These are phyloP conservation scores for Enoplosus armatus DNA, from an alignment of 2,797 vertebrate species.

Conservation along the genomic window DNA sequence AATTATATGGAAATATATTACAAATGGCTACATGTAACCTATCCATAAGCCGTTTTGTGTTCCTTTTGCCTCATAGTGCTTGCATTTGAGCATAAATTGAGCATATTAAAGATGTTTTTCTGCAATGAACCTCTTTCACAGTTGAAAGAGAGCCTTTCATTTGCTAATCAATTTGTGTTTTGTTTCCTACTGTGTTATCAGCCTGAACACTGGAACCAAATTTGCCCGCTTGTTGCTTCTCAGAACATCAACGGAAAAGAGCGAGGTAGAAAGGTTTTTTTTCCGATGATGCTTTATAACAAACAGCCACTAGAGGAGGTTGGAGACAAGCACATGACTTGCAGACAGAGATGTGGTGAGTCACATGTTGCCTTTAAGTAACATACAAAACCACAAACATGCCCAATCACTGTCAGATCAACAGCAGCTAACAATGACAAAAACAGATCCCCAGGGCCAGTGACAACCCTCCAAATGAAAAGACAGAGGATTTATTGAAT, in stretches of 20 bases:
- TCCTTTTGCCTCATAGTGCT: neutral
- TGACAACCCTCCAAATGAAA: slow-evolving; percentile 25
- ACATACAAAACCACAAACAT: slow-evolving; percentile 47
- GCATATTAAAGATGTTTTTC: neutral
- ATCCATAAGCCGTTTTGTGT: neutral
- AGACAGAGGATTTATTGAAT: slow-evolving; percentile 16
- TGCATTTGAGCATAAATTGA: neutral
- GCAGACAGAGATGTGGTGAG: neutral
- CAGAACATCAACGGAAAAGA: neutral
- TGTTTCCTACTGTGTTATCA: neutral
- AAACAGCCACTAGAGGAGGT: slow-evolving; percentile 73
- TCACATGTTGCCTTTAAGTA: slow-evolving; percentile 48
- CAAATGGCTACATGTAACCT: too few species aligned
- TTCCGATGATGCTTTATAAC: slow-evolving; percentile 41
- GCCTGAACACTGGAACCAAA: neutral
- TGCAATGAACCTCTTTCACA: neutral
- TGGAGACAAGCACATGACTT: slow-evolving; percentile 47
- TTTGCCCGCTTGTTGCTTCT: neutral
- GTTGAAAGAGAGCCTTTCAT: neutral
- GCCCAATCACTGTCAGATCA: slow-evolving; percentile 37
- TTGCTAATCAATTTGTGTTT: neutral
- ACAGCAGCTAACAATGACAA: slow-evolving; percentile 30
- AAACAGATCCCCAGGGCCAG: slow-evolving; percentile 25
- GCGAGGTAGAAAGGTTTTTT: neutral
- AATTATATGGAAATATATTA: neutral